Evolutionary conservation across 2,888 invertebrate species (phyloP).

Genomic region (Anodontia alba): DNA sequence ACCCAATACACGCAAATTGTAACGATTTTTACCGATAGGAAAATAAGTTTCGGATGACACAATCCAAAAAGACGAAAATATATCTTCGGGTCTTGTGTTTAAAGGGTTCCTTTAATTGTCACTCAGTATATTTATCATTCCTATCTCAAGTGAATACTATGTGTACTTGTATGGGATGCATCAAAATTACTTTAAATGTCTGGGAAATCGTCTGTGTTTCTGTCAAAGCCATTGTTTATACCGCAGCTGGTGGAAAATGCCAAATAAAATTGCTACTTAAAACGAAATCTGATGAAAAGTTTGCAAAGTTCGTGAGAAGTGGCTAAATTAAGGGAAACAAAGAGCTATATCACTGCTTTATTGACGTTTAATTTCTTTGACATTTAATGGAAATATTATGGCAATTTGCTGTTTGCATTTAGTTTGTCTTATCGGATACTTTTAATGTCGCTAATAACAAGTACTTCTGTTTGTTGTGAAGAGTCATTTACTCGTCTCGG

Average conservation of each 20-base stretch:
- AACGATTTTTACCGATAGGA: too few relatives aligned
- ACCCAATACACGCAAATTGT: too few relatives aligned
- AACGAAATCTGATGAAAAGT: conserved; percentile 18
- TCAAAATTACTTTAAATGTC: not conserved
- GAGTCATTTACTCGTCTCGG: too few relatives aligned
- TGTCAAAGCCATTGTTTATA: not conserved
- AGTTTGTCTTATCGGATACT: not conserved
- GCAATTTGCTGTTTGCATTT: conserved; percentile 6
- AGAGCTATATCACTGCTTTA: conserved; percentile 3
- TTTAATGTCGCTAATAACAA: not conserved
- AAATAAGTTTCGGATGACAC: too few relatives aligned
- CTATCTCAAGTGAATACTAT: not conserved
- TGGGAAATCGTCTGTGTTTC: not conserved
- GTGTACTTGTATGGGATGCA: not conserved
- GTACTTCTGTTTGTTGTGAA: too few relatives aligned
- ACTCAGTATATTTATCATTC: too few relatives aligned
- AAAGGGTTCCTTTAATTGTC: too few relatives aligned
- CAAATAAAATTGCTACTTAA: conserved; percentile 42
- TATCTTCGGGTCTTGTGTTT: too few relatives aligned
- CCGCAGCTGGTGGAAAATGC: conserved; percentile 30
- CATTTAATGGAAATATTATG: conserved; percentile 13
- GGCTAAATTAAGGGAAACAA: conserved; percentile 15
- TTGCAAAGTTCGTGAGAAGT: conserved; percentile 25
- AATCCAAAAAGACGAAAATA: too few relatives aligned
- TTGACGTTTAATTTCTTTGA: not conserved